phyloP scores from a whole-genome alignment of 1,140 invertebrate genomes.

The Scaptomyza pallida region DNA sequence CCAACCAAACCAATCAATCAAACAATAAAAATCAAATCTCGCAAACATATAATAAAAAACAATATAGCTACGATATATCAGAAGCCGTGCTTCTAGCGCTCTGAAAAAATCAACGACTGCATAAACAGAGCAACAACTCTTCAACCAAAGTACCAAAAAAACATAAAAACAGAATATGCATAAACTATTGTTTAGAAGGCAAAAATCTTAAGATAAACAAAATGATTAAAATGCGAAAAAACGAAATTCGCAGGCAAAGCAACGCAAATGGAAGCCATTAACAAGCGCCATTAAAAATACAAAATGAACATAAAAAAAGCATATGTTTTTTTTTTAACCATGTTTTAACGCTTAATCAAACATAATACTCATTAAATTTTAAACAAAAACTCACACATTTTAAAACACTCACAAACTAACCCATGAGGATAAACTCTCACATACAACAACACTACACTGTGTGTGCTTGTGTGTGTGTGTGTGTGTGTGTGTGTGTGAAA shows the following conservation, averaged over 20 bases:
- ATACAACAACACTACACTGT: slow-evolving; percentile 4
- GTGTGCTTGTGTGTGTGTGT: background rate
- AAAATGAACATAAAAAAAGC: slow-evolving; percentile 4
- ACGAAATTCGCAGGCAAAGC: slow-evolving; percentile 31
- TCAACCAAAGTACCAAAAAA: slow-evolving; percentile 74
- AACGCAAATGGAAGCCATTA: slow-evolving; percentile 76
- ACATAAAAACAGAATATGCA: slow-evolving; percentile 23
- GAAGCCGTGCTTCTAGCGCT: slow-evolving; percentile 83
- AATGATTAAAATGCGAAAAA: slow-evolving; percentile 10
- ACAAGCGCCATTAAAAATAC: slow-evolving; percentile 27
- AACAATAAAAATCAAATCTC: slow-evolving; percentile 42
- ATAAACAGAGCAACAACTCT: slow-evolving; percentile 49
- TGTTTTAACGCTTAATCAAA: slow-evolving; percentile 19
- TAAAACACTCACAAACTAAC: slow-evolving; percentile 29
- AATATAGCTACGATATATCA: slow-evolving; percentile 82
- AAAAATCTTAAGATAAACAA: slow-evolving; percentile 13
- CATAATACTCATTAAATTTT: slow-evolving; percentile 36
- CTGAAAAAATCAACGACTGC: slow-evolving; percentile 45
- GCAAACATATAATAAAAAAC: slow-evolving; percentile 15
- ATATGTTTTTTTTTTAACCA: slow-evolving; percentile 11
- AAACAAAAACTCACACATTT: slow-evolving; percentile 16
- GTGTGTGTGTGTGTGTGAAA: slow-evolving; percentile 14
- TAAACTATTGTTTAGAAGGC: slow-evolving; percentile 6
- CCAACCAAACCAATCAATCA: slow-evolving; percentile 63
- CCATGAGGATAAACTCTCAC: slow-evolving; percentile 2